Conservation (phyloP, 35 echinoderm and acorn worm genomes). For the Patiria miniata region DNA sequence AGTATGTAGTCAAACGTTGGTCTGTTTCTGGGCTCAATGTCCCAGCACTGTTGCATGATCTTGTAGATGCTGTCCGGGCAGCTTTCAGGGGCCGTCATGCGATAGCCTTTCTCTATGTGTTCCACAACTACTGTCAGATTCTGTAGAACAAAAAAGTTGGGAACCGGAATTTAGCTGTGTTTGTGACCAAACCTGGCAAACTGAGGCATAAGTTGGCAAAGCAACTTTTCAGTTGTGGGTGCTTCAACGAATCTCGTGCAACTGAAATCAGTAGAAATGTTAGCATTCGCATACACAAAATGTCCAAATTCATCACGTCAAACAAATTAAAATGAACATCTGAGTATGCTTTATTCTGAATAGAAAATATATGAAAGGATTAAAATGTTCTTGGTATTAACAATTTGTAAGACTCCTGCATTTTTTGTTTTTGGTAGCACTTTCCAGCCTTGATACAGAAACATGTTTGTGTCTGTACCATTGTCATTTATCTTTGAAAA, state of each 20-base stretch:
- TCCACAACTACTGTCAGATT: conserved; percentile 65
- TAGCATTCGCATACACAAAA: no score
- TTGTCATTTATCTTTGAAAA: no score
- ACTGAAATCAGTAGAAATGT: background rate
- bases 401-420: no score
- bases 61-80: conserved; percentile 74
- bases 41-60: conserved; percentile 76
- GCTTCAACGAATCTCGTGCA: background rate
- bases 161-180: background rate
- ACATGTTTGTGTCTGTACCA: no score
- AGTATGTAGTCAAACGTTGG: conserved; percentile 56
- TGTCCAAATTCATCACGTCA: no score
- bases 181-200: background rate
- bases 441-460: no score
- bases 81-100: conserved; percentile 79
- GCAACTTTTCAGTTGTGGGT: background rate
- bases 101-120: conserved; percentile 78
- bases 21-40: conserved; percentile 42
- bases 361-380: no score
- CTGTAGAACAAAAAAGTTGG: conserved; percentile 49
- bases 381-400: no score
- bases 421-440: no score
- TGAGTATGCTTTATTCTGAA: no score
- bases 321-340: no score
- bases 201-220: background rate